Conservation (phyloP, 1,140 invertebrate genomes). For the Drosophila tropicalis region DNA sequence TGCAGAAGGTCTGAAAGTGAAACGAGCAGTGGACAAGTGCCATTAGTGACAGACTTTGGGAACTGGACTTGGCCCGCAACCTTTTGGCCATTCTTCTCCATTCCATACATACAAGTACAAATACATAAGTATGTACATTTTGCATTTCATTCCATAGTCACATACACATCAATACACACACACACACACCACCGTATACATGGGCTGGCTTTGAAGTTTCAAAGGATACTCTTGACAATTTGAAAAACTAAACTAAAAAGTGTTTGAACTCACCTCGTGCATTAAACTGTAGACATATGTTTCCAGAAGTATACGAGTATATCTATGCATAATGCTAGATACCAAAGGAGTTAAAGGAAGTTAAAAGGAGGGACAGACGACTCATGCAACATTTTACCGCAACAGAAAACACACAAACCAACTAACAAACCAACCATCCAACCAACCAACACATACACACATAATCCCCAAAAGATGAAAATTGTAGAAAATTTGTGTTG, state of each 20-base stretch:
- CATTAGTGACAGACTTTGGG: slow-evolving; percentile 19
- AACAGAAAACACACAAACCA: slow-evolving; percentile 36
- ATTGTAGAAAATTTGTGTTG: slow-evolving; percentile 79
- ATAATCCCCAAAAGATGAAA: slow-evolving; percentile 76
- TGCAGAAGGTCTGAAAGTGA: slow-evolving; percentile 14
- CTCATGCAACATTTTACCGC: slow-evolving; percentile 8
- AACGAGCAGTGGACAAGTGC: slow-evolving; percentile 21
- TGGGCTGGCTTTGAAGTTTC: background rate
- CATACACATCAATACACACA: background rate
- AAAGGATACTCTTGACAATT: background rate
- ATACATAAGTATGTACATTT: background rate
- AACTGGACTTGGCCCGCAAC: slow-evolving; percentile 4
- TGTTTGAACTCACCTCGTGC: background rate
- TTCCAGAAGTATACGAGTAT: background rate
- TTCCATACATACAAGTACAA: background rate
- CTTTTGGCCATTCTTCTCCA: background rate
- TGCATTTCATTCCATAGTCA: background rate
- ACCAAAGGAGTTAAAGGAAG: background rate
- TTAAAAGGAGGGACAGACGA: background rate
- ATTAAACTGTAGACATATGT: slow-evolving; percentile 1
- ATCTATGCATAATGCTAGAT: slow-evolving; percentile 2
- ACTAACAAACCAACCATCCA: slow-evolving; percentile 9
- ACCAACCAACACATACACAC: background rate
- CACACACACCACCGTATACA: background rate
- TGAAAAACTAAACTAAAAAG: background rate